Evolutionary conservation across 1,140 invertebrate species (phyloP).

Genomic region (Aphelenchoides avenae): DNA sequence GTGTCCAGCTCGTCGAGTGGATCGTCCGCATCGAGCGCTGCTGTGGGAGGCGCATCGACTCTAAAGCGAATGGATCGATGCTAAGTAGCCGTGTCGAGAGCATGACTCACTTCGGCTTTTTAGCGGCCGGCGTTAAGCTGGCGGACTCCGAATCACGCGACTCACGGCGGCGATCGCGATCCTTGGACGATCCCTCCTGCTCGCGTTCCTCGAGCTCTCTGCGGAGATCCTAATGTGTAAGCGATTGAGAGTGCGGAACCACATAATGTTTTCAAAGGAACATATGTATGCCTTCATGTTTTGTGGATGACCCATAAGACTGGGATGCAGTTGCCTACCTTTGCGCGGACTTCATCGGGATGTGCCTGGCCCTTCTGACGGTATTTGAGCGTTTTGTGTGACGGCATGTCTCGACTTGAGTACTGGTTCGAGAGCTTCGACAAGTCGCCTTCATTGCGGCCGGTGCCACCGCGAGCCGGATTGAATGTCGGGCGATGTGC

Average conservation of each 20-base stretch:
- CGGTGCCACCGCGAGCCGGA: constrained; percentile 78
- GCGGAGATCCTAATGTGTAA: constrained; percentile 75
- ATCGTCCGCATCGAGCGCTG: constrained; percentile 36
- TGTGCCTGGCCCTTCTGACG: constrained; percentile 92
- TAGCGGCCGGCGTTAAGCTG: constrained; percentile 55
- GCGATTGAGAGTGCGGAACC: no score
- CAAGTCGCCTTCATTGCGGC: constrained; percentile 89
- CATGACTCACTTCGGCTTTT: constrained; percentile 60
- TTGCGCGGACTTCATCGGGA: constrained; percentile 74
- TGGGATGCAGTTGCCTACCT: no score
- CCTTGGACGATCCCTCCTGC: constrained; percentile 12
- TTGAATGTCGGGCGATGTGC: constrained; percentile 96
- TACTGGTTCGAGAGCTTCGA: constrained; percentile 97
- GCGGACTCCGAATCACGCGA: constrained; percentile 14
- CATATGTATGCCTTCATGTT: constrained; percentile 1
- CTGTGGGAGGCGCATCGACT: constrained; percentile 21
- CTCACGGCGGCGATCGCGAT: constrained; percentile 28
- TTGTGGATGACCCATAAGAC: no score
- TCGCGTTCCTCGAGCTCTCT: constrained; percentile 54
- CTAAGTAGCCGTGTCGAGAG: constrained; percentile 83
- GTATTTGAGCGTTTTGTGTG: constrained; percentile 94
- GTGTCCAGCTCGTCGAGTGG: constrained; percentile 45
- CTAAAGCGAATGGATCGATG: constrained; percentile 65
- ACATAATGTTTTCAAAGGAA: neutral
- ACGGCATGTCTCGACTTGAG: constrained; percentile 91